phyloP scores from a whole-genome alignment of 2,888 invertebrate genomes.

The Capitulum mitella region DNA sequence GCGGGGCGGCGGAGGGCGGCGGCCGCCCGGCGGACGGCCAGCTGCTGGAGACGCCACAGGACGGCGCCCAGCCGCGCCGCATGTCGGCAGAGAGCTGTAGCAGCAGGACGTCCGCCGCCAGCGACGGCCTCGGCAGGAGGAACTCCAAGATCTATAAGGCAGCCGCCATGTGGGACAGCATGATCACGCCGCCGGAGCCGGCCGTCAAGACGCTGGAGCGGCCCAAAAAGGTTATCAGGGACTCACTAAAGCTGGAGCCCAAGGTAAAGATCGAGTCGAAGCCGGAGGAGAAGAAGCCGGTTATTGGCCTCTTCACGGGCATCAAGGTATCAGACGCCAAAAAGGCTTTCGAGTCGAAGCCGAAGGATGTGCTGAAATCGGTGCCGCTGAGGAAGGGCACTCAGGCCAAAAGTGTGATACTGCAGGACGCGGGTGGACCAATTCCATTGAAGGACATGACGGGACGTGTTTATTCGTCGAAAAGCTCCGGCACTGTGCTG shows the following conservation, averaged over 20 bases:
- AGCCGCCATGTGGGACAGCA: constrained; percentile 36
- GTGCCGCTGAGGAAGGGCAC: neutral
- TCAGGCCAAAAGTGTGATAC: constrained; percentile 19
- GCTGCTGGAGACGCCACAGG: neutral
- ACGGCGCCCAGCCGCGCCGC: neutral
- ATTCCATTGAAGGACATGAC: constrained; percentile 15
- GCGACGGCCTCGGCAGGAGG: constrained; percentile 25
- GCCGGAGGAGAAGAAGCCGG: neutral
- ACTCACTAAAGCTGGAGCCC: constrained; percentile 5
- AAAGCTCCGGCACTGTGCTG: neutral
- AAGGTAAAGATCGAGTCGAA: neutral
- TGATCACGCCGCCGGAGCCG: constrained; percentile 19
- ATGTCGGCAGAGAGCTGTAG: neutral
- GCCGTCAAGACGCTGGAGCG: constrained; percentile 20
- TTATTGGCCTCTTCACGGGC: neutral
- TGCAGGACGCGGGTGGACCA: constrained; percentile 8
- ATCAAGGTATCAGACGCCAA: neutral
- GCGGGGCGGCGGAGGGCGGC: neutral
- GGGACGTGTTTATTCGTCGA: neutral
- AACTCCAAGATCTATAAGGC: constrained; percentile 36
- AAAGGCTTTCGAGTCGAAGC: neutral
- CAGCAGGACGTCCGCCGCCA: neutral
- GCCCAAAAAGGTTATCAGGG: constrained; percentile 11
- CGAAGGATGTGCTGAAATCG: neutral
- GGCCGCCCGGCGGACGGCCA: neutral